Conservation (phyloP, 2,113 vertebrate species). For the Pelodiscus sinensis region DNA sequence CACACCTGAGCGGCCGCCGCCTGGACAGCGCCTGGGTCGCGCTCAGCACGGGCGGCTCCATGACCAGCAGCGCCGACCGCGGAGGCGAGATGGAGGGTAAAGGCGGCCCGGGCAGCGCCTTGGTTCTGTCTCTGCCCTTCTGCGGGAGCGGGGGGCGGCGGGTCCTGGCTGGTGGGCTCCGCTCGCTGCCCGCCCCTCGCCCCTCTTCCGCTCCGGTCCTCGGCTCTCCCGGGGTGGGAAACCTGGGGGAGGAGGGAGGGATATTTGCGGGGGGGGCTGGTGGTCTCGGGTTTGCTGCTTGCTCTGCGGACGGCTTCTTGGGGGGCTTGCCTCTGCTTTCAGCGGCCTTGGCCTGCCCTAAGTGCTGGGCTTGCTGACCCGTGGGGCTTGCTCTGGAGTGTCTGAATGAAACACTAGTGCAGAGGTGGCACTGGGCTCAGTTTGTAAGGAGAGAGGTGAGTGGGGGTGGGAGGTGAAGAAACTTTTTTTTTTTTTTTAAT, state of each 20-base stretch:
- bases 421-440: too few species aligned
- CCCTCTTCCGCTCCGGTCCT: rapidly evolving
- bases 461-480: too few species aligned
- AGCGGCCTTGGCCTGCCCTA: neutral
- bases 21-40: neutral
- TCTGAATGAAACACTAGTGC: too few species aligned
- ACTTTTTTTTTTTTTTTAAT: neutral
- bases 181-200: too few species aligned
- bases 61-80: neutral
- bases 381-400: too few species aligned
- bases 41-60: neutral
- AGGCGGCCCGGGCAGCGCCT: neutral
- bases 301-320: neutral
- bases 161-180: rapidly evolving
- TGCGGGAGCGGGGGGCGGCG: neutral
- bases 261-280: rapidly evolving
- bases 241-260: neutral
- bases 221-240: rapidly evolving
- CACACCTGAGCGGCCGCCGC: neutral
- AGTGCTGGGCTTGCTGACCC: neutral
- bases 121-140: neutral
- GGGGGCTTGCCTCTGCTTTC: neutral
- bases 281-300: too few species aligned
- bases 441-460: too few species aligned
- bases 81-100: constrained; percentile 69